Conservation (phyloP, 53 echinoderm and acorn worm genomes). For the Pentamera pediparva region DNA sequence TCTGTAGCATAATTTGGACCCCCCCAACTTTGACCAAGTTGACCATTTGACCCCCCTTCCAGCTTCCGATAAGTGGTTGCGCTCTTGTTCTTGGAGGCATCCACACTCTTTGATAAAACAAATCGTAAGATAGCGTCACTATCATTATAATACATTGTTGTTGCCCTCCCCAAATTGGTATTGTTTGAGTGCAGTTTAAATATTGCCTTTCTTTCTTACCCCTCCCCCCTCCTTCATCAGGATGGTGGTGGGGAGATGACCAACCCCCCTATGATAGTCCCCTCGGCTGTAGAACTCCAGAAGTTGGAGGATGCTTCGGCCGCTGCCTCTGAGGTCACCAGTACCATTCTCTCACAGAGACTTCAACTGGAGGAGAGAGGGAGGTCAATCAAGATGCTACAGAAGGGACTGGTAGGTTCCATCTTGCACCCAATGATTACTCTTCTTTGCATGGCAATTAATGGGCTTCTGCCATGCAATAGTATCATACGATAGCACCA, state of each 20-base stretch:
- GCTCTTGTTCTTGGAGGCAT: no score
- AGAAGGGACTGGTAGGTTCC: slow-evolving; percentile 80
- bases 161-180: no score
- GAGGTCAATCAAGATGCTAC: slow-evolving; percentile 85
- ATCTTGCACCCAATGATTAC: no score
- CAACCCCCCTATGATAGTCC: slow-evolving; percentile 52
- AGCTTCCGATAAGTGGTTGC: no score
- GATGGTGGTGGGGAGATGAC: background rate
- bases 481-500: background rate
- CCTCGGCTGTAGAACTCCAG: slow-evolving; percentile 85
- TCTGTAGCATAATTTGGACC: no score
- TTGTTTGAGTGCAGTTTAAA: no score
- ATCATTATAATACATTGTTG: no score
- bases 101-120: no score
- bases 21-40: no score
- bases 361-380: slow-evolving; percentile 87
- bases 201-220: background rate
- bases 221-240: background rate
- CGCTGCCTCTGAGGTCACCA: slow-evolving; percentile 84
- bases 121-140: no score
- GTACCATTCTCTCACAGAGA: slow-evolving; percentile 90
- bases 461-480: background rate
- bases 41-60: no score
- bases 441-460: background rate
- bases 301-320: slow-evolving; percentile 88